Conservation (phyloP, 2,113 vertebrate genomes). For the Ptyas mucosa region DNA sequence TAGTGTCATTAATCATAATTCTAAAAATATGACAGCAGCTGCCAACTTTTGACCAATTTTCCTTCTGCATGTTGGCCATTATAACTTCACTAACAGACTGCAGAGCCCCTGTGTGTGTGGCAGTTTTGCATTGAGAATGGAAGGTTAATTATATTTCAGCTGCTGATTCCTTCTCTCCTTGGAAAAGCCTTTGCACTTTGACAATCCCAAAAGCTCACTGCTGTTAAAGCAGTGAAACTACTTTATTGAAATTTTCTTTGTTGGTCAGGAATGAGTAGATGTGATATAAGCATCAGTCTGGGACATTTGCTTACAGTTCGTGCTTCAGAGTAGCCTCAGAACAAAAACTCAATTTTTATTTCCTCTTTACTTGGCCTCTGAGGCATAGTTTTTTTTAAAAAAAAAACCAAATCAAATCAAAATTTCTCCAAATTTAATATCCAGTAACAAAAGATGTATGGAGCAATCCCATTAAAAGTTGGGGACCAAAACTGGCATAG, state of each 20-base stretch:
- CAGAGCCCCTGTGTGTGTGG: conserved; percentile 76
- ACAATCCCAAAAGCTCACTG: conserved; percentile 75
- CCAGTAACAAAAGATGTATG: conserved; percentile 44
- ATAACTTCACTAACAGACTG: conserved; percentile 79
- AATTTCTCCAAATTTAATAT: conserved; percentile 59
- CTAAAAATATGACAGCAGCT: conserved; percentile 81
- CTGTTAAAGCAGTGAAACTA: conserved; percentile 79
- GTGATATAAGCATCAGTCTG: conserved; percentile 71
- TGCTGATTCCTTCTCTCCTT: conserved; percentile 81
- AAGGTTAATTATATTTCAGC: conserved; percentile 97
- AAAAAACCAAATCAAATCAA: background rate
- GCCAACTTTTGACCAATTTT: conserved; percentile 82
- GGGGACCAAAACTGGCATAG: background rate
- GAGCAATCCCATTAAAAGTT: conserved; percentile 42
- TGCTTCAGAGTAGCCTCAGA: conserved; percentile 66
- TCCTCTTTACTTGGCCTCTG: conserved; percentile 59
- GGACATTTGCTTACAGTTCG: conserved; percentile 67
- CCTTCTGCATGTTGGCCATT: conserved; percentile 80
- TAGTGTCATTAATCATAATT: conserved; percentile 92
- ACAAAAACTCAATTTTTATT: conserved; percentile 59
- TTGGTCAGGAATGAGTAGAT: conserved; percentile 85
- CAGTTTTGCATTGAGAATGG: conserved; percentile 83
- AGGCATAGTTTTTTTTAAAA: conserved; percentile 19
- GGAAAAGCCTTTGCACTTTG: conserved; percentile 78
- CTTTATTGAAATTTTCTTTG: conserved; percentile 85